Percentiles rank a stretch among this genome's conserved stretches.
Conservation (phyloP, 30 jellyfish, hydroid and myxozoan genomes). For the Aurelia aurita complex sp. Pacific region DNA sequence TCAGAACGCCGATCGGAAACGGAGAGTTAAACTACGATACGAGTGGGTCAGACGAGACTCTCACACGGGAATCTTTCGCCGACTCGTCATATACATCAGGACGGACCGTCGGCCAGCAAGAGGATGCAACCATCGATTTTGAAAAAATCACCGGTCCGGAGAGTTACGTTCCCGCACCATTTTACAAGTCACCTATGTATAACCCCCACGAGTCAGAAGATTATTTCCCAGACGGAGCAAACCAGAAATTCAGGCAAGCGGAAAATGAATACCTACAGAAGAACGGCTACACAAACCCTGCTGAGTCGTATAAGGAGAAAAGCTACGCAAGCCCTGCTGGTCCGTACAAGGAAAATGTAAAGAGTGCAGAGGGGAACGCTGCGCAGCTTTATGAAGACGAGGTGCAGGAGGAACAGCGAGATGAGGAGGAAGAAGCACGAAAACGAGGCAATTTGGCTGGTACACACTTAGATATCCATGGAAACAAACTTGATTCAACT, state of each 20-base stretch:
- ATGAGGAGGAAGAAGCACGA: slow-evolving; percentile 30
- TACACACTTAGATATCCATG: slow-evolving; percentile 44
- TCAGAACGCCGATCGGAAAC: slow-evolving; percentile 1
- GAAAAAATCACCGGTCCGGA: slow-evolving; percentile 80
- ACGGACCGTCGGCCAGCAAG: slow-evolving; percentile 25
- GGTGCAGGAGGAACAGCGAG: slow-evolving; percentile 36
- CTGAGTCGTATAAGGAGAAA: slow-evolving; percentile 8
- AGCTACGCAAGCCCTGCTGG: slow-evolving; percentile 9
- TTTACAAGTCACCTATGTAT: slow-evolving; percentile 77
- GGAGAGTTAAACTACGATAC: slow-evolving; percentile 8
- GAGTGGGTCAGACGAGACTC: slow-evolving; percentile 23
- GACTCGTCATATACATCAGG: neutral
- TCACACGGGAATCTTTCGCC: slow-evolving; percentile 2
- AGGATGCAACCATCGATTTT: slow-evolving; percentile 53
- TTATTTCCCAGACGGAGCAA: slow-evolving; percentile 67
- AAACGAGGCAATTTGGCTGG: neutral
- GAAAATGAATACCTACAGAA: slow-evolving; percentile 15
- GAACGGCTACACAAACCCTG: slow-evolving; percentile 33
- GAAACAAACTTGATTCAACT: slow-evolving; percentile 25
- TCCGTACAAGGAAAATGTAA: slow-evolving; percentile 1
- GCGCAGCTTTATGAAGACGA: slow-evolving; percentile 49
- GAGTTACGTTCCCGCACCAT: slow-evolving; percentile 62
- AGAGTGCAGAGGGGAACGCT: slow-evolving; percentile 33
- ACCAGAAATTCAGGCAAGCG: slow-evolving; percentile 10
- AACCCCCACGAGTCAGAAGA: slow-evolving; percentile 87